Evolutionary conservation across 2,888 invertebrate genomes (phyloP).

Genomic region (Andricus quercusramuli): DNA sequence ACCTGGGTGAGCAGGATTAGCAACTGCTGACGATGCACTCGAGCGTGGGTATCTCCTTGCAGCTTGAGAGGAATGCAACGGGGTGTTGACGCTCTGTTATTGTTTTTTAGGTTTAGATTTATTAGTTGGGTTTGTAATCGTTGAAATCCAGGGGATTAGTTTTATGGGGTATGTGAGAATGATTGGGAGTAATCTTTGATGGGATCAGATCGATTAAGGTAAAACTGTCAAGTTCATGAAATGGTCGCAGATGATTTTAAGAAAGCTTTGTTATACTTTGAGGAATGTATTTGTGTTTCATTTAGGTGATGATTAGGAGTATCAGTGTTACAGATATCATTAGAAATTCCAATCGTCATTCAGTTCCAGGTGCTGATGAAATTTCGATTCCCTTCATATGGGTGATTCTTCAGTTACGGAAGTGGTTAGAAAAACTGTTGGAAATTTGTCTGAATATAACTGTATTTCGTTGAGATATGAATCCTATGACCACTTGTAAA

Average conservation of each 20-base stretch:
- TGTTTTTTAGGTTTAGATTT: background rate
- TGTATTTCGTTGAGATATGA: too few species aligned
- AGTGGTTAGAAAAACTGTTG: too few species aligned
- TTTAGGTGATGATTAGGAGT: too few species aligned
- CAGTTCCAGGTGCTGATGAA: too few species aligned
- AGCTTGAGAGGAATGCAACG: background rate
- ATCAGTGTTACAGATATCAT: too few species aligned
- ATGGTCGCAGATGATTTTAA: background rate
- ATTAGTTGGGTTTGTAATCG: background rate
- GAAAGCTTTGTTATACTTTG: background rate
- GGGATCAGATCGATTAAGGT: background rate
- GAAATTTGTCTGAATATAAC: too few species aligned
- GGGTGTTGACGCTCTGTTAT: background rate
- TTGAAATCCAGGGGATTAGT: background rate
- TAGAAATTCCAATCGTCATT: too few species aligned
- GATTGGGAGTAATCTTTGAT: background rate
- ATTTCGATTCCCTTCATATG: too few species aligned
- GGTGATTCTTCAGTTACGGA: too few species aligned
- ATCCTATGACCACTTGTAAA: too few species aligned
- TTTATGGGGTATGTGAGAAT: background rate
- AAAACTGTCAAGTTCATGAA: background rate
- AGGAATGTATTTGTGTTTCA: too few species aligned
- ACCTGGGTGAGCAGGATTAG: conserved; percentile 27
- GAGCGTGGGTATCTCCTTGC: background rate
- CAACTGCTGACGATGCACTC: conserved; percentile 7